A percentile compares a stretch with the other conserved stretches of the same genome.
Evolutionary conservation across 2,113 vertebrate genomes (phyloP).

Genomic region (Dipodomys spectabilis): DNA sequence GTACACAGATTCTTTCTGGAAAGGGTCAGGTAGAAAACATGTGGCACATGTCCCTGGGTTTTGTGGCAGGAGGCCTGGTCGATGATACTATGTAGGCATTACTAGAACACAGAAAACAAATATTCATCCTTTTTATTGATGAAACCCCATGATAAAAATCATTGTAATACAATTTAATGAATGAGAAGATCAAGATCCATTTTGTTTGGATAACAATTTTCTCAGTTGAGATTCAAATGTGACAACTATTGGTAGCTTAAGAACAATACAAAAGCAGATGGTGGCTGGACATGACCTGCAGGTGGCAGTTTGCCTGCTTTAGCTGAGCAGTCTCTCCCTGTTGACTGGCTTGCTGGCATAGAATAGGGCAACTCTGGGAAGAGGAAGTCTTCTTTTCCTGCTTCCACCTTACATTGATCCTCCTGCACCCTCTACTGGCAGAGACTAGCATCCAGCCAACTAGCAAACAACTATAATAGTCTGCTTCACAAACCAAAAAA

Average conservation of each 20-base stretch:
- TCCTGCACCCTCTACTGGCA: constrained; percentile 47
- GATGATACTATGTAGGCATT: background rate
- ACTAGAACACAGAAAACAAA: background rate
- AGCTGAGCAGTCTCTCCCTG: background rate
- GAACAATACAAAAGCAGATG: background rate
- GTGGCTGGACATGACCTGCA: background rate
- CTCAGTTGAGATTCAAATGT: background rate
- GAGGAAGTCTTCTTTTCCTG: background rate
- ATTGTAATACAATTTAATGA: background rate
- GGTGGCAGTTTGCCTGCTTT: background rate
- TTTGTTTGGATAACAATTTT: constrained; percentile 12
- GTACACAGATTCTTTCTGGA: background rate
- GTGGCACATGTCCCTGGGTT: background rate
- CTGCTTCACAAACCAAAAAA: background rate
- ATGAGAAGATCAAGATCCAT: background rate
- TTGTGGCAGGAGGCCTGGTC: background rate
- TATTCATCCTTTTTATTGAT: background rate
- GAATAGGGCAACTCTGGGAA: background rate
- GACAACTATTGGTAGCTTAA: background rate
- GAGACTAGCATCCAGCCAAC: background rate
- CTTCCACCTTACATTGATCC: background rate
- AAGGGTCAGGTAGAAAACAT: background rate
- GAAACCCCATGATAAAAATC: constrained; percentile 11
- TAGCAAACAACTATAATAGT: accelerated
- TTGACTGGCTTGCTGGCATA: background rate